Evolutionary conservation across 2,113 vertebrate genomes (phyloP), one percentile per base, ranked within the genome.

Genomic region (Gyps fulvus): DNA sequence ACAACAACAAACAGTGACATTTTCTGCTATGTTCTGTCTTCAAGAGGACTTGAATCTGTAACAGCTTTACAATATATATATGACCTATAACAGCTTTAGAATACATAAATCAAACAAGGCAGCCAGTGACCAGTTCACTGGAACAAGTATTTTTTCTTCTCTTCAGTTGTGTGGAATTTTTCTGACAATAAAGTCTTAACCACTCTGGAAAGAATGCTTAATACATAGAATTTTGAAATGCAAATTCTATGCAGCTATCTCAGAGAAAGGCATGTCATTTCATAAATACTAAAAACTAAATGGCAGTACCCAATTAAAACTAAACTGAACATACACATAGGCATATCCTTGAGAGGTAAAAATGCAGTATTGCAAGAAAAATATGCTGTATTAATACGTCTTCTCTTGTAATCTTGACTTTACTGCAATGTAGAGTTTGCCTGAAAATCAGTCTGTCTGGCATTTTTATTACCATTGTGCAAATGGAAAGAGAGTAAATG

Each of bases 401-500:
- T 97, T 84, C 43, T 95, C 77, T 94, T 92, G 66, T 97, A 97
- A 95, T 97, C 94, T 96, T 97, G 94, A 97, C 96, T 98, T 98
- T 96, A 98, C 85, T 96, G 96, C 95, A 93, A 22, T 52, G 22
- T 89, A 93, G 84, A 96, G 66, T 97, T 98, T 98, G 94, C 94
- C 88, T 97, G 97, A 97, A 97, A 98, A 98, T 98, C 97, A 98
- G 95, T 98, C 98, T 96, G 61, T 49, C 87, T 98, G 98, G 84
- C 98, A 98, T 95, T 98, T 98, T 98, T 98, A 98, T 98, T 97
- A 95, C 91, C 69, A 54, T 96, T 98, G 95, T 93, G 94, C 80
- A 98, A 98, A 98, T 98, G 76, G 93, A 98, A 98, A 97, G 69
- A 94, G 80, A 98, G 94, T 83, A 98, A 98, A 98, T 97, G 97